A percentile compares a stretch with the other conserved stretches of the same genome.
Evolutionary conservation across 2,888 invertebrate species (phyloP).

Genomic region (Lasioglossum villosulum): DNA sequence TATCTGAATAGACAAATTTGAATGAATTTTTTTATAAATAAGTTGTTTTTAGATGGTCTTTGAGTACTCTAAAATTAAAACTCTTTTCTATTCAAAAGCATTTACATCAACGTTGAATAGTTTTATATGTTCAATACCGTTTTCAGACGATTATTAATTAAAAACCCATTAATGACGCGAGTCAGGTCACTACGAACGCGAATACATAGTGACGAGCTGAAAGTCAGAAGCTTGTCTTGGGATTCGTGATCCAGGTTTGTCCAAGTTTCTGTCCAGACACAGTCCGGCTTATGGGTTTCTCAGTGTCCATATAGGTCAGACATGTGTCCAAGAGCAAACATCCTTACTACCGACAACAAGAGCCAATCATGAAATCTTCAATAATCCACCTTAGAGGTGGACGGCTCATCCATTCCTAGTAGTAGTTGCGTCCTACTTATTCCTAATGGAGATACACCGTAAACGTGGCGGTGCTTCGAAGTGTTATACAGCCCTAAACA

Average conservation of each 20-base stretch:
- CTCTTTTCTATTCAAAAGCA: not conserved
- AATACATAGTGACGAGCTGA: not conserved
- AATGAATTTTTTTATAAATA: no score
- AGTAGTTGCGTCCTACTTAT: not conserved
- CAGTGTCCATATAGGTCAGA: not conserved
- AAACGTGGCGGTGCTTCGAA: not conserved
- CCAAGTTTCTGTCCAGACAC: slow-evolving; percentile 8
- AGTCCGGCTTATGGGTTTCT: slow-evolving; percentile 7
- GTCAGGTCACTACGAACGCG: not conserved
- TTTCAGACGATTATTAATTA: not conserved
- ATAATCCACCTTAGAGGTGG: not conserved
- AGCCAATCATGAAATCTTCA: slow-evolving; percentile 8
- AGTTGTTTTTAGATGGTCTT: no score
- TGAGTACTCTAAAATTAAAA: not conserved
- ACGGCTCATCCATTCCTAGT: not conserved
- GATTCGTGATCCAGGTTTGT: not conserved
- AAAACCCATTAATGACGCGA: not conserved
- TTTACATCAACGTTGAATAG: not conserved
- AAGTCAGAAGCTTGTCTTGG: not conserved
- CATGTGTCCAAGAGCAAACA: slow-evolving; percentile 11
- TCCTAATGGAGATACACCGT: not conserved
- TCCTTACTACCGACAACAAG: slow-evolving; percentile 4
- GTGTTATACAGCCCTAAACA: not conserved
- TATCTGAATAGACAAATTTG: no score
- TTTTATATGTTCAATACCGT: not conserved